Evolutionary conservation across 2,888 invertebrate species (phyloP), one percentile per base, ranked within the genome.

Genomic region (Rhabditoides inermis): DNA sequence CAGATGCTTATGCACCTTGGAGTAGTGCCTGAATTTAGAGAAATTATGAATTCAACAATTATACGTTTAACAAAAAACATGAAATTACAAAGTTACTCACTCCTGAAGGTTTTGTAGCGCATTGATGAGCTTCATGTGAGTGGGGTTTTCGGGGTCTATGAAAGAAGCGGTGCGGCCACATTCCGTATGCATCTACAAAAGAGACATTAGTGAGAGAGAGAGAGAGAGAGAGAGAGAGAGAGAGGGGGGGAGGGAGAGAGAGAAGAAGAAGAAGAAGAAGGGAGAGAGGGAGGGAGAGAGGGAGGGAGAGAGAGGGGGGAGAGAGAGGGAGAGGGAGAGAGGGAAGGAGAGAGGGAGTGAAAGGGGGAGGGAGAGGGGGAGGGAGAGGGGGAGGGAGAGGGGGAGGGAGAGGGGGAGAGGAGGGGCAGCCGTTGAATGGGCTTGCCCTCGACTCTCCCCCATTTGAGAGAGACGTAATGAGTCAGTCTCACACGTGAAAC

Each of bases 1-100:
- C 22, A 66, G 36, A 51, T 63, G 65, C 2, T 63, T 65, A 30
- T 69, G 69, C 27, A 61, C 55, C 26, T 55, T 55, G 2, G 60
- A 60, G 60, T 69, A 69, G 30, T 53, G 49, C 28, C 69, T 69
- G 55, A 45, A 61, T 60, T 5, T 3, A 15, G 28, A 40, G 32
- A 40, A 39, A 25, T 20, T 51, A 20, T 26, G 32, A 22, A 15
- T 51, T n/a, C 35, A n/a, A 30, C 25, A 26, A 25, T 22, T 7
- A 12, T 41, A 12, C 41, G 18, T 41, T 41, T 7, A 35, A 6
- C 7, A 22, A 10, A 22, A n/a, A 18, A 27, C n/a, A 45, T 27
- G 26, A 28, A 30, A 18, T 5, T n/a, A 27, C 4, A 45, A 20
- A 30, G 20, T 45, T 27, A 3, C 23, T 45, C 4, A 25, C 6